Percentiles rank a stretch among this genome's conserved stretches.
Evolutionary conservation across 2,888 invertebrate genomes (phyloP).

Genomic region (Idaea biselata): DNA sequence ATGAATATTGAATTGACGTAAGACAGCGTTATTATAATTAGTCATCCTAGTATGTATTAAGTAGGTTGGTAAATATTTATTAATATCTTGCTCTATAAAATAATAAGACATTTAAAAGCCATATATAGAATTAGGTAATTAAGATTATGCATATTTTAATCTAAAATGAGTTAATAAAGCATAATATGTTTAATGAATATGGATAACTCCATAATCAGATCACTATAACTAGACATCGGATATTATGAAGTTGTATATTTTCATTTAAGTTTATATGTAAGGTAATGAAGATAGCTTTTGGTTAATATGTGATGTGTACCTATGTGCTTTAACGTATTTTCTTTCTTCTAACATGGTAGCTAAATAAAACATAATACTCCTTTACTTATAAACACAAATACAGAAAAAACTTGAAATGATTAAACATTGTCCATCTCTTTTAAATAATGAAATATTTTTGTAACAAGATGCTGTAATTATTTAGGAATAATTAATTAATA

Average conservation of each 20-base stretch:
- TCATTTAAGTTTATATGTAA: background rate
- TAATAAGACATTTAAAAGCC: conserved; percentile 1
- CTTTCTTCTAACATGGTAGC: too few relatives aligned
- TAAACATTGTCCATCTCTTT: too few relatives aligned
- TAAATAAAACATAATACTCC: too few relatives aligned
- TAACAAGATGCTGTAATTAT: too few relatives aligned
- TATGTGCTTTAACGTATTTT: too few relatives aligned
- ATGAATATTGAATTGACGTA: too few relatives aligned
- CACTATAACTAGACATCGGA: background rate
- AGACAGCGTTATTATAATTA: background rate
- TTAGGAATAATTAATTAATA: too few relatives aligned
- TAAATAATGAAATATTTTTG: too few relatives aligned
- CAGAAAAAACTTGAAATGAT: too few relatives aligned
- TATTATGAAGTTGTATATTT: background rate
- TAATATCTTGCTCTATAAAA: conserved; percentile 1
- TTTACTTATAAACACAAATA: too few relatives aligned
- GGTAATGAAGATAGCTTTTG: too few relatives aligned
- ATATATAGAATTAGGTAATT: conserved; percentile 2
- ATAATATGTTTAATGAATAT: background rate
- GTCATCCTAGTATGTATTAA: background rate
- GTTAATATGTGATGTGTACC: too few relatives aligned
- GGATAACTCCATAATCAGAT: background rate
- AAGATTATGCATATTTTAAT: conserved; percentile 2
- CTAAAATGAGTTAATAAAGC: conserved; percentile 10
- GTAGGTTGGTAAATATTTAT: background rate